Evolutionary conservation across 2,113 vertebrate genomes (phyloP).

Genomic region (Grammomys surdaster): DNA sequence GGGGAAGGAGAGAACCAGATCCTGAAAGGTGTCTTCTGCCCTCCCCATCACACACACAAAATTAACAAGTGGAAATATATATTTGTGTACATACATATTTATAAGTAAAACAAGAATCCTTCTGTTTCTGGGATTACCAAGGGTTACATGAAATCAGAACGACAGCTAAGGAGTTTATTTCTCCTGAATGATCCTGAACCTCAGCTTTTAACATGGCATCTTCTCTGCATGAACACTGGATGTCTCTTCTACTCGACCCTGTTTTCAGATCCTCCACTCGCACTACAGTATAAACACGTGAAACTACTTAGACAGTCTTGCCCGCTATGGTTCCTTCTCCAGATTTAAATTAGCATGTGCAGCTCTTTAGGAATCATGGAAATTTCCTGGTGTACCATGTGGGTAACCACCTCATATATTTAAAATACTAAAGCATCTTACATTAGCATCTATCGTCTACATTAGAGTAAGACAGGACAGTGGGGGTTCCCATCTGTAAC

Average conservation of each 20-base stretch:
- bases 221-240: not conserved
- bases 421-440: slow-evolving; percentile 17
- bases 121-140: not conserved
- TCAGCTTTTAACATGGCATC: not conserved
- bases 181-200: not conserved
- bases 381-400: not conserved
- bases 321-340: not conserved
- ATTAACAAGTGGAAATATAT: not conserved
- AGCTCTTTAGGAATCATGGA: not conserved
- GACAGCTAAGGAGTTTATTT: not conserved
- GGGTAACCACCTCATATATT: not conserved
- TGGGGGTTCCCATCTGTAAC: not conserved
- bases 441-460: not conserved
- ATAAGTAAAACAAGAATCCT: slow-evolving; percentile 34
- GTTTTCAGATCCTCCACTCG: not conserved
- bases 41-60: not conserved
- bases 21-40: not conserved
- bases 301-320: not conserved
- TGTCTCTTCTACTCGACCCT: slow-evolving; percentile 35
- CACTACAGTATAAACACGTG: not conserved
- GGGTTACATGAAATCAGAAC: not conserved
- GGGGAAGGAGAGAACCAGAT: not conserved
- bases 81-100: not conserved
- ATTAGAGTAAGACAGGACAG: not conserved
- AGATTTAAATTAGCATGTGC: slow-evolving; percentile 20